A percentile compares a stretch with the other conserved stretches of the same genome.
These are phyloP conservation scores for Diadegma fenestrale DNA, from an alignment of 2,888 invertebrate species.

Conservation along the genomic window DNA sequence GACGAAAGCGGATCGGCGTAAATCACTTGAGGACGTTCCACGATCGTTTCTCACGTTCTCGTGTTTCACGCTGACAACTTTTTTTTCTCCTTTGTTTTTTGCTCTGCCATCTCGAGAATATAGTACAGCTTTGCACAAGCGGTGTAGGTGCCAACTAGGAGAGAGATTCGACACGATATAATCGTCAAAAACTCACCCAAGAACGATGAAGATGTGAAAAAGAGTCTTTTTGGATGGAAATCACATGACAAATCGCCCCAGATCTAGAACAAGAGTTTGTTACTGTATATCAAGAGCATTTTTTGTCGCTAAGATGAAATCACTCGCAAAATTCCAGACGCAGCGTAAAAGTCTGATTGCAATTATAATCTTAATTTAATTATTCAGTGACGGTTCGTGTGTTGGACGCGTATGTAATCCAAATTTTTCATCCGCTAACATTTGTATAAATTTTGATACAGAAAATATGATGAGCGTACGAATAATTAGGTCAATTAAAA, in stretches of 20 bases:
- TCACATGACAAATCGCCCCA: constrained; percentile 25
- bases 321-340: too few species aligned
- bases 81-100: constrained; percentile 46
- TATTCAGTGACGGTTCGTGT: not conserved
- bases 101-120: constrained; percentile 40
- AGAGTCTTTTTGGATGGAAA: constrained; percentile 8
- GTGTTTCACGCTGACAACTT: constrained; percentile 59
- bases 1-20: constrained; percentile 68
- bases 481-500: not conserved
- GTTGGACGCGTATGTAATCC: not conserved
- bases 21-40: constrained; percentile 68
- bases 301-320: too few species aligned
- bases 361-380: not conserved
- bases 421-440: not conserved
- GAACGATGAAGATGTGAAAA: constrained; percentile 4
- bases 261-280: not conserved
- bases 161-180: constrained; percentile 53
- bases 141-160: constrained; percentile 34
- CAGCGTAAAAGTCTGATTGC: not conserved
- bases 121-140: constrained; percentile 16
- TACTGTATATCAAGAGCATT: too few species aligned
- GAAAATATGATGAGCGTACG: not conserved
- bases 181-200: constrained; percentile 49
- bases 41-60: constrained; percentile 69
- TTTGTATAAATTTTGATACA: not conserved